These are phyloP conservation scores for Tylochromis polylepis DNA, from an alignment of 2,113 vertebrate genomes.

Conservation along the genomic window DNA sequence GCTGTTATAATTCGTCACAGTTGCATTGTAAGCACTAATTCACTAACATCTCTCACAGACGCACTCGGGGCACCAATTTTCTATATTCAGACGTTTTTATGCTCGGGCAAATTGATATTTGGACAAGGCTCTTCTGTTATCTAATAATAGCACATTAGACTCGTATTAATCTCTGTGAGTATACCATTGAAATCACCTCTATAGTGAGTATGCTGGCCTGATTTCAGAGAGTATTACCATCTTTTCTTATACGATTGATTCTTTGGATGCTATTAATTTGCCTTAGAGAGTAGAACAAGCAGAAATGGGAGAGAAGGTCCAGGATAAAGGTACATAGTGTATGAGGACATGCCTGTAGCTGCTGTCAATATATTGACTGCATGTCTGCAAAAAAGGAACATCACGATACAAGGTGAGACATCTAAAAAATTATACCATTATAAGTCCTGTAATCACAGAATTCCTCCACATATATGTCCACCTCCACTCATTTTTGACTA, in stretches of 20 bases:
- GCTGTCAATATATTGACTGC: not conserved
- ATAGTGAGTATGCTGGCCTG: not conserved
- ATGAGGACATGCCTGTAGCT: not conserved
- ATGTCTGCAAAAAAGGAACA: not conserved
- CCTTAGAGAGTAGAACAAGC: not conserved
- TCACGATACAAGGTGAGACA: not conserved
- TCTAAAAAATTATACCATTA: not conserved
- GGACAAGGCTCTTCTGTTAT: not conserved
- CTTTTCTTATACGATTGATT: not conserved
- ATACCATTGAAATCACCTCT: not conserved
- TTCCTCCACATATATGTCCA: not conserved
- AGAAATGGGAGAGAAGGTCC: not conserved
- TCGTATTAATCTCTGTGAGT: not conserved
- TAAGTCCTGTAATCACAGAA: conserved; percentile 10
- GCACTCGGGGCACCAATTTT: not conserved
- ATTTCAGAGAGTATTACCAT: not conserved
- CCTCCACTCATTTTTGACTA: not conserved
- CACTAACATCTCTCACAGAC: not conserved
- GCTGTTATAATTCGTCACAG: not conserved
- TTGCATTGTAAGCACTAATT: not conserved
- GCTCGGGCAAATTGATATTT: not conserved
- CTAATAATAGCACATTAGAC: not conserved
- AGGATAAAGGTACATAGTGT: not conserved
- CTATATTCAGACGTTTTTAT: not conserved
- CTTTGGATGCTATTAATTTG: not conserved